Conservation (phyloP, 2,113 vertebrate species). For the Pelusios castaneus region DNA sequence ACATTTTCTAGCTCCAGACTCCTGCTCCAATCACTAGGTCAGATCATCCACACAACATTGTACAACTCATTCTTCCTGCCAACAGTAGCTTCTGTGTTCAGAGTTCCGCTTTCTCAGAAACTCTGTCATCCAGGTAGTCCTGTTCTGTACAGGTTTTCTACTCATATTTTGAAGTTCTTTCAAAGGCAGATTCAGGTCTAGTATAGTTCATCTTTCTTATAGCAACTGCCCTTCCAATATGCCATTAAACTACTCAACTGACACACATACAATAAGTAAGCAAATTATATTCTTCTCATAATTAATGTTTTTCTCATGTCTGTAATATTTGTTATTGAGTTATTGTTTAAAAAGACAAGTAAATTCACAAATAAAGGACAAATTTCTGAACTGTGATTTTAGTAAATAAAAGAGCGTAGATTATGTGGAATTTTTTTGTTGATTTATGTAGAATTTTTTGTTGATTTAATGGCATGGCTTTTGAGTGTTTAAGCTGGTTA, state of each 20-base stretch:
- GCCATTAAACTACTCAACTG: not conserved
- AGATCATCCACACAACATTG: not conserved
- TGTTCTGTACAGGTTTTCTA: not conserved
- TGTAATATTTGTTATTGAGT: not conserved
- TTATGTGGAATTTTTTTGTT: conserved; percentile 37
- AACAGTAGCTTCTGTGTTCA: not conserved
- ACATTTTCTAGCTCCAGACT: not conserved
- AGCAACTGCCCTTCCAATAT: not conserved
- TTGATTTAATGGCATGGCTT: conserved; percentile 55
- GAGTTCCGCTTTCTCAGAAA: not conserved
- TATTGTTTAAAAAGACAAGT: not conserved
- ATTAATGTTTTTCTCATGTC: not conserved
- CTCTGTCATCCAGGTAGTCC: not conserved
- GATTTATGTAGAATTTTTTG: conserved; percentile 45
- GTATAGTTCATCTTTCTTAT: not conserved
- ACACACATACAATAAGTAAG: not conserved
- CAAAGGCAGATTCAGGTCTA: not conserved
- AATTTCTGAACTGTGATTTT: not conserved
- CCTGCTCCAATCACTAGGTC: not conserved
- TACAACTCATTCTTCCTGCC: not conserved
- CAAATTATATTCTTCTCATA: not conserved
- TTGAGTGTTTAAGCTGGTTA: conserved; percentile 34
- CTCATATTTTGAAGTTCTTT: not conserved
- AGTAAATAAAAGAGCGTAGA: not conserved
- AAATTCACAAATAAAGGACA: not conserved